These are phyloP conservation scores for Phocides pigmalion DNA, from an alignment of 1,140 invertebrate species.

Conservation along the genomic window DNA sequence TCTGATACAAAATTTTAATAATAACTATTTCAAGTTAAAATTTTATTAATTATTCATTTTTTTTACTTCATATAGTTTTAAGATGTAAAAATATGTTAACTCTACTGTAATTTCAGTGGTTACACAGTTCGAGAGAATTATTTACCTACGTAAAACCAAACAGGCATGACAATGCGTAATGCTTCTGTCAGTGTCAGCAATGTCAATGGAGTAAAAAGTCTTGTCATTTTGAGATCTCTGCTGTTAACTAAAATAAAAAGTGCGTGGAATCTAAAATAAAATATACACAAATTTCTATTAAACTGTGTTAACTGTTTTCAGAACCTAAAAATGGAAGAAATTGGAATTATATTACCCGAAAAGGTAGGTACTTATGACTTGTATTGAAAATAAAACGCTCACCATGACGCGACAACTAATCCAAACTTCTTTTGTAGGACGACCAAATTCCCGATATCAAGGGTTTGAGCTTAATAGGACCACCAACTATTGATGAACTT, in stretches of 20 bases:
- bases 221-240: neutral
- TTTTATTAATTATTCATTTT: too few relatives aligned
- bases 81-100: too few relatives aligned
- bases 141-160: conserved; percentile 9
- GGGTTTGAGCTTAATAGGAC: conserved; percentile 63
- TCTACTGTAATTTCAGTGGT: too few relatives aligned
- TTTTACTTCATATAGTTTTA: conserved; percentile 8
- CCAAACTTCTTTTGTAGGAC: conserved; percentile 61
- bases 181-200: conserved; percentile 32
- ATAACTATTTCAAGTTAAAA: too few relatives aligned
- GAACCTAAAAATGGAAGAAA: conserved; percentile 74
- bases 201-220: neutral
- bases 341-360: conserved; percentile 76
- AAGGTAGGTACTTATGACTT: conserved; percentile 54
- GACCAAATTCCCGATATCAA: conserved; percentile 76
- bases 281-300: conserved; percentile 6
- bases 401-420: conserved; percentile 21
- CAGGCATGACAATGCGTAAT: conserved; percentile 46
- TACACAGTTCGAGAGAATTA: too few relatives aligned
- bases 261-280: conserved; percentile 1
- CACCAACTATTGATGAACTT: conserved; percentile 86
- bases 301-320: neutral
- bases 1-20: too few relatives aligned
- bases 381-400: neutral
- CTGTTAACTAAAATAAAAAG: neutral